These are phyloP conservation scores for Flexamia atlantica DNA, from an alignment of 2,888 invertebrate species.

Conservation along the genomic window DNA sequence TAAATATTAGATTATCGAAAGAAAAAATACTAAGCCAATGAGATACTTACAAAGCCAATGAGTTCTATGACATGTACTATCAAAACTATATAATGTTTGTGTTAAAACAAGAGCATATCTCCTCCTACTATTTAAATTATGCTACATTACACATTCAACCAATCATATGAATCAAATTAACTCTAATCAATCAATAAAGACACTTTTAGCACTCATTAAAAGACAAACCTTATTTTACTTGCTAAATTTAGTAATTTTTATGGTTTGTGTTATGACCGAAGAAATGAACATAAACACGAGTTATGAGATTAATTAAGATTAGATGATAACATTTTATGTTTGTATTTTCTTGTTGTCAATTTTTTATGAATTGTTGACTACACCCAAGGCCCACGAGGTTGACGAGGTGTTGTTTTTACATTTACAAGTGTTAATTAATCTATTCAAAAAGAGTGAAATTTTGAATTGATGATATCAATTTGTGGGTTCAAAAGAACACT, in stretches of 20 bases:
- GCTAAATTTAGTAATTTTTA: conserved; percentile 10
- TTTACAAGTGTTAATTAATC: too few relatives aligned
- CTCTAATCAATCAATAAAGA: neutral
- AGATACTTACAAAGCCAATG: neutral
- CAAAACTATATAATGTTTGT: neutral
- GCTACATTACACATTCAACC: neutral
- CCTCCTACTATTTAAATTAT: neutral
- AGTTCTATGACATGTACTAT: neutral
- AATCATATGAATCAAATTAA: neutral
- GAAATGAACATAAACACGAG: neutral
- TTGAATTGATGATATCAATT: too few relatives aligned
- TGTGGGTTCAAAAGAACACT: too few relatives aligned
- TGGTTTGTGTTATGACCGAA: neutral
- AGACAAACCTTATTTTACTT: neutral
- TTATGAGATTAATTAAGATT: neutral
- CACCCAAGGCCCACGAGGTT: too few relatives aligned
- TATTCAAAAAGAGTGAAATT: too few relatives aligned
- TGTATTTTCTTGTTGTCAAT: too few relatives aligned
- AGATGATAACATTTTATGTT: neutral
- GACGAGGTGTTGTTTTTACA: too few relatives aligned
- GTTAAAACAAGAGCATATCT: neutral
- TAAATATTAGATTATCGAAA: too few relatives aligned
- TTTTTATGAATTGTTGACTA: too few relatives aligned
- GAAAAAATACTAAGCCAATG: too few relatives aligned
- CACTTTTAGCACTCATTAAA: neutral